Evolutionary conservation across 2,113 vertebrate genomes (phyloP).

Genomic region (Aix galericulata): DNA sequence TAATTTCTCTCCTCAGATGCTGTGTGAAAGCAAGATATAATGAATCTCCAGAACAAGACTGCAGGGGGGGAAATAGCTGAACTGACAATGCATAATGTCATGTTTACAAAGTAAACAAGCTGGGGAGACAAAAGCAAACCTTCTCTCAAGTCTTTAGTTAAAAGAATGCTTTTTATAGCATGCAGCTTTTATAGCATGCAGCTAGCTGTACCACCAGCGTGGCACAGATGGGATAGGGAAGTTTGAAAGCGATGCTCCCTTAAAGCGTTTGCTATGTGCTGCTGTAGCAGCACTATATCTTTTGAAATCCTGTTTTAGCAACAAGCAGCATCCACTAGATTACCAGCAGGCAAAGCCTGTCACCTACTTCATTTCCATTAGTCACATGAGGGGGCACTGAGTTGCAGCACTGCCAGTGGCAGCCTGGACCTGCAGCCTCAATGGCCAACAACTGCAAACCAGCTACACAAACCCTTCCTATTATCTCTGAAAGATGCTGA

Average conservation of each 20-base stretch:
- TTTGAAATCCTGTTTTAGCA: background rate
- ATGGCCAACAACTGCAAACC: background rate
- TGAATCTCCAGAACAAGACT: background rate
- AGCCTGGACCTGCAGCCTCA: background rate
- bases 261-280: background rate
- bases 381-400: rapidly evolving
- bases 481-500: background rate
- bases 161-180: background rate
- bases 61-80: background rate
- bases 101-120: slow-evolving; percentile 46
- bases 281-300: background rate
- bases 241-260: background rate
- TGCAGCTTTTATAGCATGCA: background rate
- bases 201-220: background rate
- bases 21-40: slow-evolving; percentile 18
- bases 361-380: background rate
- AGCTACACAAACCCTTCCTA: background rate
- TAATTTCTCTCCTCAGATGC: background rate
- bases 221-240: background rate
- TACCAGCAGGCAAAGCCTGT: background rate
- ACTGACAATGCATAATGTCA: background rate
- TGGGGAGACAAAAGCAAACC: background rate
- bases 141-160: slow-evolving; percentile 10
- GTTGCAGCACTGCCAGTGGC: background rate
- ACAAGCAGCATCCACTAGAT: background rate